These are phyloP conservation scores for Meteorus colon DNA, from an alignment of 2,888 invertebrate species.

Conservation along the genomic window DNA sequence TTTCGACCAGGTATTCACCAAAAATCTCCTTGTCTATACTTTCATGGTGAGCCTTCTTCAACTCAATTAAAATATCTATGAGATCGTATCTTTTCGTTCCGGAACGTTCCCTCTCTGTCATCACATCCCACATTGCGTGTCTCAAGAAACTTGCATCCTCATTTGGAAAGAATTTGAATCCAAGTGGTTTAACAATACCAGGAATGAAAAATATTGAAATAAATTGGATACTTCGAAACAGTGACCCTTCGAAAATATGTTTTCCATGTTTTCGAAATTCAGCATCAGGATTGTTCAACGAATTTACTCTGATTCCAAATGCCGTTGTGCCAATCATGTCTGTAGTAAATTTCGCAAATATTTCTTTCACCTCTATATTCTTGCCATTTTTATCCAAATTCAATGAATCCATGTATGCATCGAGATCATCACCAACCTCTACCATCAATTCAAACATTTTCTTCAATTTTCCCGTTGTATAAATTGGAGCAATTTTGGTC, in stretches of 20 bases:
- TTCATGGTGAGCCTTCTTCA: conserved; percentile 63
- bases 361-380: conserved; percentile 64
- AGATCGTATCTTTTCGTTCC: conserved; percentile 71
- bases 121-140: conserved; percentile 71
- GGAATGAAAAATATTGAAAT: conserved; percentile 73
- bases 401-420: conserved; percentile 50
- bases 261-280: conserved; percentile 72
- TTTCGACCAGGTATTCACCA: conserved; percentile 36
- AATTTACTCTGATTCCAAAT: conserved; percentile 74
- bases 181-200: conserved; percentile 64
- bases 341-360: conserved; percentile 63
- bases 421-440: conserved; percentile 57
- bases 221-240: conserved; percentile 68
- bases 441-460: conserved; percentile 63
- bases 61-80: conserved; percentile 73
- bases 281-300: conserved; percentile 70
- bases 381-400: conserved; percentile 54
- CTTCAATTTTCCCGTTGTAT: conserved; percentile 67
- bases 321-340: conserved; percentile 75
- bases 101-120: conserved; percentile 70
- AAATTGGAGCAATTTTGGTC: conserved; percentile 73
- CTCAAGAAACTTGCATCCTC: conserved; percentile 69
- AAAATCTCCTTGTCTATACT: conserved; percentile 46
- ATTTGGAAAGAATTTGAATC: conserved; percentile 70
- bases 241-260: conserved; percentile 68